Base-by-base conservation (phyloP, 2,797 vertebrate genomes). In the Enteromius viviparus region DNA sequence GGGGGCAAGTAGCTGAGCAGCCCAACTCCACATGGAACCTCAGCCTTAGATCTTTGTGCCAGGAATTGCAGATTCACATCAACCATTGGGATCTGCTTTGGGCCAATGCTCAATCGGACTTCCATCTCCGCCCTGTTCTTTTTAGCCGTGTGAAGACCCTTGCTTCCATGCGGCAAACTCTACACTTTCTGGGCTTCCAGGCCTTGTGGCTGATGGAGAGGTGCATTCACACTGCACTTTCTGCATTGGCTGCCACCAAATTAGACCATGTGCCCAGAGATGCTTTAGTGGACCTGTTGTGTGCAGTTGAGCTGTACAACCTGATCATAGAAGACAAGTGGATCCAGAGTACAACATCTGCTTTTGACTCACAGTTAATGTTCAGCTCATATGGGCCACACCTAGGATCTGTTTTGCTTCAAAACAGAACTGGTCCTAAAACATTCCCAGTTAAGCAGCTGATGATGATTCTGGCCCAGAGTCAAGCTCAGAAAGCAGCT, bases 81-180 rank as follows among this genome's bases (percentile, higher is more conserved):
- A 89, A 79, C 86, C 94, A 95, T 86, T 94, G 94, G 94, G 88
- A 91, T 11, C 84, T 86, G 40, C 88, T 95, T 12, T 87, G 88
- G 49, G 87, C 89, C 66, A 91, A 88, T 86, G 88, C 89, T n/a
- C 87, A 88, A 23, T 90, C 92, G 0, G 91, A 94, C 55, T 37
- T 17, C 7, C 89, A 80, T 42, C 88, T 94, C 72, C 90, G 89
- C 68, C 29, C 21, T 0, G 85, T 86, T 51, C 32, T 93, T 2
- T 78, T 84, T 69, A 85, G 29, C 68, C 87, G 85, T 7, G 76
- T 64, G 4, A 58, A 55, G 26, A 75, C 89, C 49, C 82, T 94
- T 19, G n/a, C 8, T 3, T 78, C 89, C 1, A 89, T 93, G 84
- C 90, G 80, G 60, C 85, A 40, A 21, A 89, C 82, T 23, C 85